These are phyloP conservation scores for Microctonus brassicae DNA, from an alignment of 2,888 invertebrate genomes.

Conservation along the genomic window DNA sequence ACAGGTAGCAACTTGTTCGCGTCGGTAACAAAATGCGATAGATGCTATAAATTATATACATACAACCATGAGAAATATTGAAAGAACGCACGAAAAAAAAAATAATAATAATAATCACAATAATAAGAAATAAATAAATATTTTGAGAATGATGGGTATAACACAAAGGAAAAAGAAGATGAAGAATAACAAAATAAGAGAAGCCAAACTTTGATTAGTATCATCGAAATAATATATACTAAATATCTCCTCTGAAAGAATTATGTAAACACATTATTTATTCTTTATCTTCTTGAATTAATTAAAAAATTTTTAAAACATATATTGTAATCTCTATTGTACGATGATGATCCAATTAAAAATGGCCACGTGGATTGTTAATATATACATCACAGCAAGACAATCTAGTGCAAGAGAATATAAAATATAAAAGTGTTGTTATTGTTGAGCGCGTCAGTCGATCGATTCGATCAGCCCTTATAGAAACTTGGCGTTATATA, in stretches of 20 bases:
- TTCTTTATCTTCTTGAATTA: background rate
- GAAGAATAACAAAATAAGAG: too few relatives aligned
- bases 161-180: too few relatives aligned
- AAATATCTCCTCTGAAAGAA: background rate
- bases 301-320: background rate
- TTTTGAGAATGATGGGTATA: too few relatives aligned
- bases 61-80: background rate
- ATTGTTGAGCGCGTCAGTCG: background rate
- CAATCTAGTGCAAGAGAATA: background rate
- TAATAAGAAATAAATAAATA: too few relatives aligned
- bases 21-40: constrained; percentile 12
- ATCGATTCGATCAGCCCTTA: constrained; percentile 9
- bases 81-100: background rate
- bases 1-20: constrained; percentile 46
- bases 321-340: background rate
- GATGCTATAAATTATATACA: too few relatives aligned
- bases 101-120: too few relatives aligned
- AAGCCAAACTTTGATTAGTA: too few relatives aligned
- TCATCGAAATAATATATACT: too few relatives aligned
- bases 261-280: background rate
- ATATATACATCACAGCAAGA: background rate
- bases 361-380: background rate
- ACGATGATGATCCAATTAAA: background rate
- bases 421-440: background rate
- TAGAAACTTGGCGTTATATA: background rate